Percentiles rank a stretch among this genome's conserved stretches.
Conservation (phyloP, 2,888 invertebrate species). For the Dicranocentrus wangi region DNA sequence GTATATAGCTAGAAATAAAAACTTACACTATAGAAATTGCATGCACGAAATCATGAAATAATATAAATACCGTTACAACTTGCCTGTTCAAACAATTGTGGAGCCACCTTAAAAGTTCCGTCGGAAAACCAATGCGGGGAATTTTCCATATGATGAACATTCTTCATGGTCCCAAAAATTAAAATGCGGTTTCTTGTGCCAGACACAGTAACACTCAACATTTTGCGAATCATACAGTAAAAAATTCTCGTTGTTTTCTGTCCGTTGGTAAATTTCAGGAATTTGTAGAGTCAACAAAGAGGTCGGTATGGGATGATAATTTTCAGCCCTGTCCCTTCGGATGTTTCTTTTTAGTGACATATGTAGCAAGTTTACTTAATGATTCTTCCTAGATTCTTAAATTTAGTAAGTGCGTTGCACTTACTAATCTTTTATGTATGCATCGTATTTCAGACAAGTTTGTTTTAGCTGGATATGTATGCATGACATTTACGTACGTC, state of each 20-base stretch:
- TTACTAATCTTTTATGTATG: too few species aligned
- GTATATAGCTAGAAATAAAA: constrained; percentile 32
- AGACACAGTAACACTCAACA: too few species aligned
- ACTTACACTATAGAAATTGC: not conserved
- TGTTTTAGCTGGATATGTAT: too few species aligned
- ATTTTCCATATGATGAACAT: constrained; percentile 14
- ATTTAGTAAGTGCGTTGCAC: too few species aligned
- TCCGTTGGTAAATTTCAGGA: constrained; percentile 23
- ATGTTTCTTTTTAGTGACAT: not conserved
- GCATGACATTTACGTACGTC: too few species aligned
- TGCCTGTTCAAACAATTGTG: constrained; percentile 41
- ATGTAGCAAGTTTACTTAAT: not conserved
- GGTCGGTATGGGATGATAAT: constrained; percentile 19
- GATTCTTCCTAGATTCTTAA: not conserved
- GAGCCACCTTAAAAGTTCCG: constrained; percentile 47
- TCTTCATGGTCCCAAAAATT: constrained; percentile 42
- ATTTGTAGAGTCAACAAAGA: constrained; percentile 18
- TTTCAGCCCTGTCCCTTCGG: not conserved
- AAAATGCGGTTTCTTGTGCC: constrained; percentile 22
- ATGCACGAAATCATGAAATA: not conserved
- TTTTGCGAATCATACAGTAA: constrained; percentile 41
- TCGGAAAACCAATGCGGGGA: constrained; percentile 39
- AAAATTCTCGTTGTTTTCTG: constrained; percentile 30
- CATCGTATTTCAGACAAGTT: too few species aligned
- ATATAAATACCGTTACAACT: too few species aligned